Evolutionary conservation across 1,140 invertebrate genomes (phyloP).

Genomic region (Drosophila asahinai): DNA sequence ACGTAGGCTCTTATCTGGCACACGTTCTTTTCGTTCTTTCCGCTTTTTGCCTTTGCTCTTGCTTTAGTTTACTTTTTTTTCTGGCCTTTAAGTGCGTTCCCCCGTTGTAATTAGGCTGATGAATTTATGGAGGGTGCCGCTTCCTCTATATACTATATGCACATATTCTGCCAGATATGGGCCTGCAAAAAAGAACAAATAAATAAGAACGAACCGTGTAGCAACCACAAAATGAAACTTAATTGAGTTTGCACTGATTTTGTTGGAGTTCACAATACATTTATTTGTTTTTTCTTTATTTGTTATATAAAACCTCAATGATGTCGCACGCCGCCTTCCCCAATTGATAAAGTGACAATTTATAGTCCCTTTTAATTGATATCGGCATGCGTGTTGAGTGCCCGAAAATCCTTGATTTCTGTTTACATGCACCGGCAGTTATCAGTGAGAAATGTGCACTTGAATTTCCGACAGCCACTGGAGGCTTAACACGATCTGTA

Average conservation of each 20-base stretch:
- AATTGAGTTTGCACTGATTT: conserved; percentile 62
- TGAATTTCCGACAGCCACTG: conserved; percentile 70
- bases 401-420: conserved; percentile 22
- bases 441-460: conserved; percentile 77
- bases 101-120: conserved; percentile 75
- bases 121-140: conserved; percentile 63
- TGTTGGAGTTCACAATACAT: conserved; percentile 6
- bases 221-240: conserved; percentile 41
- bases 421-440: conserved; percentile 64
- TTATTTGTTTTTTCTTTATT: neutral
- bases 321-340: conserved; percentile 35
- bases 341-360: conserved; percentile 79
- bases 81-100: conserved; percentile 48
- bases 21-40: conserved; percentile 57
- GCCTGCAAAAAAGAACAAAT: conserved; percentile 20
- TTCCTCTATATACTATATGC: conserved; percentile 11
- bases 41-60: conserved; percentile 32
- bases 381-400: conserved; percentile 40
- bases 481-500: conserved; percentile 40
- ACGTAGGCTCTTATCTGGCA: conserved; percentile 73
- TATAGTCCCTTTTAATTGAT: conserved; percentile 79
- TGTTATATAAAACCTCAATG: conserved; percentile 2
- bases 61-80: neutral
- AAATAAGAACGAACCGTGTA: conserved; percentile 12
- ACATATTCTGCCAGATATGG: conserved; percentile 49